Conservation (phyloP, 2,113 vertebrate genomes). For the Danio rerio region GRCz12tu NC_133187.1:22688001-22688500, state of each 20-base stretch:
- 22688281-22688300: background rate
- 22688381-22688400: no score
- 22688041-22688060: conserved; percentile 21
- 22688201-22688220: background rate
- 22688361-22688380: no score
- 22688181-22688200: background rate
- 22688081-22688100: background rate
- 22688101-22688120: background rate
- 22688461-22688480: no score
- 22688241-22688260: background rate
- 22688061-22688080: conserved; percentile 7
- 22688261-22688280: background rate
- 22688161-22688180: background rate
- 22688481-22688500: no score
- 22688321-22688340: no score
- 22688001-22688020: background rate
- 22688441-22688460: no score
- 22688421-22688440: no score
- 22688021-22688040: background rate
- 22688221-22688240: background rate
- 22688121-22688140: conserved; percentile 7
- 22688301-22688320: no score
- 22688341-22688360: no score
- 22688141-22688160: conserved; percentile 7
- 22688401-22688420: no score